phyloP scores from a whole-genome alignment of 2,797 vertebrate genomes.

The Limnodromus scolopaceus region DNA sequence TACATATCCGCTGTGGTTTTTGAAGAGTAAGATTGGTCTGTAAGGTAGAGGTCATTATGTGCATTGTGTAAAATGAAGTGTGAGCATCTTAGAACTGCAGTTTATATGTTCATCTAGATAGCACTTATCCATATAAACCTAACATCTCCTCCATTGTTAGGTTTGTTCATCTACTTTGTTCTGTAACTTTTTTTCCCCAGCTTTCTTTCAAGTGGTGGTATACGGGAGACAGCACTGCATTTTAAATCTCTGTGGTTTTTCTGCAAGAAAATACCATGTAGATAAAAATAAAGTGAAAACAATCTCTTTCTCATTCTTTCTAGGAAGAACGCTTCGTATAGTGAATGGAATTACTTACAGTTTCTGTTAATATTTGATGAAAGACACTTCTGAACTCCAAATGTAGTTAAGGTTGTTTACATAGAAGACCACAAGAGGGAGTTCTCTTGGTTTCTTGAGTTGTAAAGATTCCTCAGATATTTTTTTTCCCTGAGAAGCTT shows the following conservation, averaged over 20 bases:
- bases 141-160: constrained; percentile 55
- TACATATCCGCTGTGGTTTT: constrained; percentile 63
- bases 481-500: neutral
- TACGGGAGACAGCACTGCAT: constrained; percentile 59
- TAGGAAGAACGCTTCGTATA: constrained; percentile 15
- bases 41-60: constrained; percentile 70
- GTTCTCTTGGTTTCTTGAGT: neutral
- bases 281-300: constrained; percentile 79
- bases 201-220: constrained; percentile 62
- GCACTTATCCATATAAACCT: constrained; percentile 62
- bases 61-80: constrained; percentile 74
- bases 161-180: constrained; percentile 73
- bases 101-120: constrained; percentile 75
- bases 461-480: neutral
- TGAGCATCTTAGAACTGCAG: constrained; percentile 71
- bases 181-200: constrained; percentile 52
- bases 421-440: constrained; percentile 50
- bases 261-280: constrained; percentile 74
- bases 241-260: constrained; percentile 72
- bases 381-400: neutral
- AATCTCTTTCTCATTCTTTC: constrained; percentile 73
- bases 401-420: constrained; percentile 11
- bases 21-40: constrained; percentile 69
- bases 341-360: neutral
- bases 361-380: constrained; percentile 43